Conservation (phyloP, 2,888 invertebrate genomes). For the Erebia palarica region DNA sequence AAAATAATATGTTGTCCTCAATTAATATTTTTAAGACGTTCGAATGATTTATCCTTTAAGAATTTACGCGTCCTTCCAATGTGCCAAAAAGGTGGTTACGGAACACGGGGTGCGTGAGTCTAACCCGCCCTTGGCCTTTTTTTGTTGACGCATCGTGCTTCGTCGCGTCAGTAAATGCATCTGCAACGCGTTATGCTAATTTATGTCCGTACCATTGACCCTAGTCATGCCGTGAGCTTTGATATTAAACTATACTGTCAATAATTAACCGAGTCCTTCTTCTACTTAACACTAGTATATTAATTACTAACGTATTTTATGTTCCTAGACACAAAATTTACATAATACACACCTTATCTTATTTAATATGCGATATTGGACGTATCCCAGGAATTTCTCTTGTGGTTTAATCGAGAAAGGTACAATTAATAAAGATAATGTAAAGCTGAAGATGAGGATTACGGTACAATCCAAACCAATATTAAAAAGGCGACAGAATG, state of each 20-base stretch:
- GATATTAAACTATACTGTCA: conserved; percentile 27
- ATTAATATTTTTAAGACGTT: no score
- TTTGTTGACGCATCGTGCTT: conserved; percentile 20
- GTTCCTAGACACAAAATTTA: conserved; percentile 9
- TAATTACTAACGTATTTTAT: conserved; percentile 17
- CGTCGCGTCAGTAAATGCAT: conserved; percentile 9
- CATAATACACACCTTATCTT: conserved; percentile 5
- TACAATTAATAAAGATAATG: background rate
- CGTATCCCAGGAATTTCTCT: conserved; percentile 10
- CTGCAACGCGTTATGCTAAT: conserved; percentile 34
- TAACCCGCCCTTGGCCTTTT: conserved; percentile 1
- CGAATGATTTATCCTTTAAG: no score
- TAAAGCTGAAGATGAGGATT: no score
- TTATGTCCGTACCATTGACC: conserved; percentile 31
- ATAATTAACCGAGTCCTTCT: conserved; percentile 11
- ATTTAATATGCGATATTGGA: conserved; percentile 10
- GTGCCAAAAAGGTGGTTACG: no score
- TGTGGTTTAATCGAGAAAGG: background rate
- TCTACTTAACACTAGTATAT: conserved; percentile 16
- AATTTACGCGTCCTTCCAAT: no score
- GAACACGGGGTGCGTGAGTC: no score
- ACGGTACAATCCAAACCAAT: no score
- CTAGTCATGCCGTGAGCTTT: conserved; percentile 25
- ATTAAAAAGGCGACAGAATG: no score
- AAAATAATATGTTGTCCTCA: no score